A percentile compares a stretch with the other conserved stretches of the same genome.
Conservation (phyloP, 2,888 invertebrate genomes). For the Tenthredo scrophulariae region DNA sequence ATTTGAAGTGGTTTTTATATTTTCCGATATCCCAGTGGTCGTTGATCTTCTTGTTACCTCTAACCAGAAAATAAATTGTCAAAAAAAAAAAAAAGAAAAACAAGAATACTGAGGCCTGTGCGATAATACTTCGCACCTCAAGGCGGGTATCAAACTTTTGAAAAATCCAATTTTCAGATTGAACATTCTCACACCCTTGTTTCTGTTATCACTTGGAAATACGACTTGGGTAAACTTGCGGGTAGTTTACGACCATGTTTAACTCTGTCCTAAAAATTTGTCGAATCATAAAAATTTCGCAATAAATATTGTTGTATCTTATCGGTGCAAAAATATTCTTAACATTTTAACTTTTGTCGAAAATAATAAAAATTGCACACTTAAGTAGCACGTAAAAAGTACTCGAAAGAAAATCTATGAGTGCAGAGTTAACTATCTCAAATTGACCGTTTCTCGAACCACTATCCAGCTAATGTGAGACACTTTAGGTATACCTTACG, state of each 20-base stretch:
- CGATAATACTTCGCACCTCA: too few relatives aligned
- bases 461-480: background rate
- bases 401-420: background rate
- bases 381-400: background rate
- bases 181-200: too few relatives aligned
- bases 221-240: background rate
- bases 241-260: background rate
- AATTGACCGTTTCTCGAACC: background rate
- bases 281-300: background rate
- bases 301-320: background rate
- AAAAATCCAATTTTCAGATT: background rate
- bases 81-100: too few relatives aligned
- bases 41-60: background rate
- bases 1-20: too few relatives aligned
- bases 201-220: background rate
- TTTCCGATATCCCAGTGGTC: background rate
- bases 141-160: too few relatives aligned
- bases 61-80: background rate
- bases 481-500: background rate
- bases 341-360: background rate
- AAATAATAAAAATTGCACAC: background rate
- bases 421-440: background rate
- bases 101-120: background rate
- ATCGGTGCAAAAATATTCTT: too few relatives aligned
- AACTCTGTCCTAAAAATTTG: background rate